Evolutionary conservation across 2,797 vertebrate genomes (phyloP), one percentile per base, ranked within the genome.

Genomic region (Limosa lapponica): DNA sequence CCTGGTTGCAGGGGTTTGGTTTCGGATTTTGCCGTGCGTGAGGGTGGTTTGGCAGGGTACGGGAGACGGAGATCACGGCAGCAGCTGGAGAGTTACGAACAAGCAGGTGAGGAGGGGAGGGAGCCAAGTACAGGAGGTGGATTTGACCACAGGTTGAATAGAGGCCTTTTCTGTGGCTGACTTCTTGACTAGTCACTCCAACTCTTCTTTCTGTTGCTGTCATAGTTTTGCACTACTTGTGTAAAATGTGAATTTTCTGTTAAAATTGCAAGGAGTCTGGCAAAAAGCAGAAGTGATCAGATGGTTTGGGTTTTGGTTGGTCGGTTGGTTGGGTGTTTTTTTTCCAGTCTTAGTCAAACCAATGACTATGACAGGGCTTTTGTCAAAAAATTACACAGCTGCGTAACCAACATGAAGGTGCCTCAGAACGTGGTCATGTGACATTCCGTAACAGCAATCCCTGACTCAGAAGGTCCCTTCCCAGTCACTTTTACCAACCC

Each of bases 21-120:
- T 82, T 54, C 4, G 24, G 52, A 19, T 62, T 18, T 32, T 69
- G 58, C 49, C 0, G 0, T 5, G 41, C 1, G 0, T 7, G 18
- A 36, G 49, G 28, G 23, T 61, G 46, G 8, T 36, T 87, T 91
- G 67, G 20, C 28, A 66, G 41, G 4, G 2, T 27, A 2, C 10
- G 16, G 32, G 51, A 58, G 48, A 32, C 6, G n/a, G 36, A 71
- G 65, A 44, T 54, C 6, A 30, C 0, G 0, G 36, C 62, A 61
- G 83, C 59, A 81, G 65, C 59, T 59, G 46, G 20, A n/a, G 27
- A 23, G 32, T n/a, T 14, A 8, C 3, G 1, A 69, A 15, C 13
- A 14, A 30, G 52, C 32, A 34, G 34, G 14, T 52, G 44, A 84
- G 27, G 44, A 44, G 46, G 27, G 54, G 54, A 41, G 22, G 37